Base-by-base conservation (phyloP, 2,113 vertebrate species). In the Oreotrochilus melanogaster region DNA sequence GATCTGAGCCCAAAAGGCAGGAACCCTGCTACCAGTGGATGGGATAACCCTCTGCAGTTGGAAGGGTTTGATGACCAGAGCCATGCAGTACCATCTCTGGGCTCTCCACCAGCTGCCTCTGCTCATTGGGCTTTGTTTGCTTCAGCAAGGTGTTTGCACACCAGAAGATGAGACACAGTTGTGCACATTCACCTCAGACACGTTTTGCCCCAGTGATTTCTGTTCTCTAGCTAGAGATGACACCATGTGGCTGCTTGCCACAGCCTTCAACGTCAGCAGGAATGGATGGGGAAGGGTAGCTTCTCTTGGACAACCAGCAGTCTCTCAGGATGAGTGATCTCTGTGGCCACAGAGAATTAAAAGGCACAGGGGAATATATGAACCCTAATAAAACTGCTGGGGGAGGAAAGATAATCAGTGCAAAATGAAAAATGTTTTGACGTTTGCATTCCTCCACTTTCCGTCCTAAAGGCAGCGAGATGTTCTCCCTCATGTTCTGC, bases 341-440 rank as follows among this genome's bases (percentile, higher is more conserved):
- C 37, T 0, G 0, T 53, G 45, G 31, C 28, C 7, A 6, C 0
- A 2, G 14, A 53, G 65, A 37, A n/a, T 76, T 89, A 61, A 89
- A 65, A 80, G 3, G 27, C 75, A 54, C 5, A 1, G 7, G 37
- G 61, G 33, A 73, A 91, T 37, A 57, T 7, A 94, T 22, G 31
- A 65, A 60, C 21, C 6, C 60, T 75, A 86, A 51, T 75, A 88
- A 92, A 94, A 58, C 9, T 54, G 58, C 37, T 25, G 33, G 45
- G 37, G 51, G 54, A 94, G 83, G 80, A 96, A 95, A 92, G 85
- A 43, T 19, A 75, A 80, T 72, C 81, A 85, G 76, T 43, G 57
- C 11, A 73, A 89, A 89, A 30, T 42, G 7, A 85, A 93, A 76
- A 80, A 79, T 21, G 43, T 48, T 88, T 69, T 57, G 35, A 70